Conservation (phyloP, 2,797 vertebrate genomes). For the Huso huso region DNA sequence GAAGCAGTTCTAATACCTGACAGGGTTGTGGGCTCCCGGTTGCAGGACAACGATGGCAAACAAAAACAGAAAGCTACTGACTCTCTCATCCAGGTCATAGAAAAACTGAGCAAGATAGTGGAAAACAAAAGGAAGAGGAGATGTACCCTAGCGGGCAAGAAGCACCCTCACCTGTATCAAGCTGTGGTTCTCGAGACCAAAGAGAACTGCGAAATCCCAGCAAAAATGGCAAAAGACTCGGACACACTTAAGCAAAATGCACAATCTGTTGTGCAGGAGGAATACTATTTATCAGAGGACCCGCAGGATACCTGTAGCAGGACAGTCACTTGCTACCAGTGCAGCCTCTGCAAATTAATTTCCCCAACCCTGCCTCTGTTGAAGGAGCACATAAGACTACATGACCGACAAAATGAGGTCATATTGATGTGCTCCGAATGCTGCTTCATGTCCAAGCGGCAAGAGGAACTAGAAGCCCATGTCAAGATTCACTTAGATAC, state of each 20-base stretch:
- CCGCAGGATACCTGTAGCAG: constrained; percentile 37
- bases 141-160: constrained; percentile 70
- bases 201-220: constrained; percentile 41
- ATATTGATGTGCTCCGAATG: constrained; percentile 71
- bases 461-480: constrained; percentile 81
- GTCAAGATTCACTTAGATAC: constrained; percentile 68
- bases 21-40: constrained; percentile 38
- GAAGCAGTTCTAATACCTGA: constrained; percentile 57
- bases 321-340: constrained; percentile 83
- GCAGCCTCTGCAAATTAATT: constrained; percentile 82
- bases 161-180: constrained; percentile 54
- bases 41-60: constrained; percentile 48
- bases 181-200: constrained; percentile 30
- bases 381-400: constrained; percentile 80
- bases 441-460: constrained; percentile 74
- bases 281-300: constrained; percentile 34
- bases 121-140: constrained; percentile 75
- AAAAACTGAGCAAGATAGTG: constrained; percentile 93
- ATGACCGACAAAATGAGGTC: constrained; percentile 71
- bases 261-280: constrained; percentile 19
- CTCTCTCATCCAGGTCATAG: constrained; percentile 89
- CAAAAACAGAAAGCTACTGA: constrained; percentile 68
- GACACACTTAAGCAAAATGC: constrained; percentile 20
- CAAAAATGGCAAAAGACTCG: constrained; percentile 51
- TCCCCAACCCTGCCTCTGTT: constrained; percentile 72